A percentile compares a stretch with the other conserved stretches of the same genome.
Conservation (phyloP, 2,113 vertebrate species). For the Alligator sinensis region DNA sequence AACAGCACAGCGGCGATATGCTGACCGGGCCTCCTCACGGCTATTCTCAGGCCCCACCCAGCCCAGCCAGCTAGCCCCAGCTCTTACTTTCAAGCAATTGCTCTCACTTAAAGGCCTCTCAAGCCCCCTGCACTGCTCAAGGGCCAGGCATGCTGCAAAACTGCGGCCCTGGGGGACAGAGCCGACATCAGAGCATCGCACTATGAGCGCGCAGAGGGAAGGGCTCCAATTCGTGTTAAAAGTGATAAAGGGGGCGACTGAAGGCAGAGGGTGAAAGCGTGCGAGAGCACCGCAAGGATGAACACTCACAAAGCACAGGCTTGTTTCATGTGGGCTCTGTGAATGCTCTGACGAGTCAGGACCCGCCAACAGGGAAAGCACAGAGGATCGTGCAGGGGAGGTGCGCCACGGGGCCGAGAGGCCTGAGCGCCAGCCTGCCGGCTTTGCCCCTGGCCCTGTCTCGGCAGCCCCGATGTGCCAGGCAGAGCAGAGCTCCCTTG, state of each 20-base stretch:
- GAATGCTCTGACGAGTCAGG: conserved; percentile 61
- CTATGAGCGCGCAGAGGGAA: neutral
- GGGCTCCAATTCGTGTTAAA: neutral
- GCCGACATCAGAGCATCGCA: no score
- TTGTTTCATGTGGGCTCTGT: conserved; percentile 60
- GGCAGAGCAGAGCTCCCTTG: neutral
- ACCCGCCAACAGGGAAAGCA: conserved; percentile 4
- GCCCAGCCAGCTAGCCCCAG: neutral
- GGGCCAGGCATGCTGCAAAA: neutral
- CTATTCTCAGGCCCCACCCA: neutral
- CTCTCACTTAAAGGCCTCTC: neutral
- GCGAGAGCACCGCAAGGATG: conserved; percentile 49
- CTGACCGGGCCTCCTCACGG: neutral
- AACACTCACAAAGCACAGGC: conserved; percentile 36
- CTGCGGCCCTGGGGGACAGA: neutral
- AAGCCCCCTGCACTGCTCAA: no score
- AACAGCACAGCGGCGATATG: no score
- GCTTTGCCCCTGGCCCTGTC: neutral
- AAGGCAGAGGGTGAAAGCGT: neutral
- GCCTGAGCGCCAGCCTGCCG: neutral
- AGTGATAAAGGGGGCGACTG: conserved; percentile 18
- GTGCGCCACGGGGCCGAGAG: neutral
- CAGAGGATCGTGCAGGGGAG: no score
- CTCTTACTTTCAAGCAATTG: neutral
- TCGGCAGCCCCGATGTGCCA: neutral